These are phyloP conservation scores for Myiopsitta monachus DNA, from an alignment of 2,113 vertebrate genomes.

Conservation along the genomic window DNA sequence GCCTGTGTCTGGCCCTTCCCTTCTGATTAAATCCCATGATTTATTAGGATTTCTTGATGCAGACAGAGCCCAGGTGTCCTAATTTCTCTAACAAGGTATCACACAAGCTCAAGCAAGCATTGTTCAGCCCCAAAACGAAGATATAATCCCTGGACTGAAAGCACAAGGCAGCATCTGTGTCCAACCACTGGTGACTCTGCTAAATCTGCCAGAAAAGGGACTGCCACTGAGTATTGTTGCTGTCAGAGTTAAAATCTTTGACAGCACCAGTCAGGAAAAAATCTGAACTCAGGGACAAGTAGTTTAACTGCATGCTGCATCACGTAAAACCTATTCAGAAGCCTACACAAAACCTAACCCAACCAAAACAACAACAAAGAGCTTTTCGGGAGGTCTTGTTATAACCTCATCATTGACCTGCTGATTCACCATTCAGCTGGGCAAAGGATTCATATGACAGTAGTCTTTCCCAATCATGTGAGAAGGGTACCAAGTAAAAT, in stretches of 20 bases:
- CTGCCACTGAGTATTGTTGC: not conserved
- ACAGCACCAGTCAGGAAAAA: not conserved
- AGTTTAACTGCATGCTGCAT: not conserved
- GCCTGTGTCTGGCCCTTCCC: not conserved
- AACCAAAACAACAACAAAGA: slow-evolving; percentile 28
- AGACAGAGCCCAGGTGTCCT: not conserved
- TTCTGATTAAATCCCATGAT: not conserved
- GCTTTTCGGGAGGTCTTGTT: not conserved
- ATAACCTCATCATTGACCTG: slow-evolving; percentile 32
- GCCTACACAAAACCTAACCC: not conserved
- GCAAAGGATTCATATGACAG: slow-evolving; percentile 4
- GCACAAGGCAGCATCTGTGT: not conserved
- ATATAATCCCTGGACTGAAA: not conserved
- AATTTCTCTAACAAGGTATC: not conserved
- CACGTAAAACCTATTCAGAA: not conserved
- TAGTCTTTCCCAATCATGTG: slow-evolving; percentile 4
- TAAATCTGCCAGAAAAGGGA: not conserved
- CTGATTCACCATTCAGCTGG: slow-evolving; percentile 31
- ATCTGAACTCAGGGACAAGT: not conserved
- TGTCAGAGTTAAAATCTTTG: not conserved
- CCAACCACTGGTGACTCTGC: not conserved
- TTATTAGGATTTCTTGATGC: not conserved
- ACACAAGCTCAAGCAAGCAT: not conserved
- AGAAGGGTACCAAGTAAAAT: slow-evolving; percentile 46
- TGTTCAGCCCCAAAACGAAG: not conserved